Percentiles rank a stretch among this genome's conserved stretches.
phyloP scores from a whole-genome alignment of 2,797 vertebrate genomes.

The Malacoraja senta region DNA sequence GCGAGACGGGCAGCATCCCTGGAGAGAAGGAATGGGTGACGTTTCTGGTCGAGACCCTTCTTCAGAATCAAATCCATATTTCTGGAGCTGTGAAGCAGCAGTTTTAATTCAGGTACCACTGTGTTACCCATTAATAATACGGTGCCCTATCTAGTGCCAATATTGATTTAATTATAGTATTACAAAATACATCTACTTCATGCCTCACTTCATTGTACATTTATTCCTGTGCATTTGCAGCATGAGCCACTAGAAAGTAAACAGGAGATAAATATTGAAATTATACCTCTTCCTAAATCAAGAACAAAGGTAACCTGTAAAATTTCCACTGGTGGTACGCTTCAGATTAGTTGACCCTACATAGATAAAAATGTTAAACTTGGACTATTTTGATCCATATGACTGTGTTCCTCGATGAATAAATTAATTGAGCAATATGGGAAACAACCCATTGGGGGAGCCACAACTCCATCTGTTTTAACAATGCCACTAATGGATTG shows the following conservation, averaged over 20 bases:
- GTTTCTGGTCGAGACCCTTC: no score
- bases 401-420: background rate
- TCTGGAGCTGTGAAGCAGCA: no score
- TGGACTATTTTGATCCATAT: background rate
- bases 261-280: background rate
- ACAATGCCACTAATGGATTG: background rate
- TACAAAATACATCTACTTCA: background rate
- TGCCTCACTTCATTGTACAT: background rate
- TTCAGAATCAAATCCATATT: no score
- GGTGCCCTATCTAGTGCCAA: background rate
- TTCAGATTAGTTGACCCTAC: background rate
- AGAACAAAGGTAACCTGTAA: background rate
- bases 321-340: background rate
- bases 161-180: background rate
- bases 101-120: no score
- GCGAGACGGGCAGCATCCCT: no score
- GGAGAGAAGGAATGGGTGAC: no score
- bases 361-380: background rate
- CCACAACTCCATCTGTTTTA: constrained; percentile 19
- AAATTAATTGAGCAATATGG: background rate
- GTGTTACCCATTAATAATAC: no score
- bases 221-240: constrained; percentile 1
- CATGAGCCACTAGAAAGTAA: background rate
- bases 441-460: constrained; percentile 11
- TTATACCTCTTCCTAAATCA: background rate